Percentiles rank a stretch among this genome's conserved stretches.
These are phyloP conservation scores for Cheilosia soror DNA, from an alignment of 2,888 invertebrate genomes.

Conservation along the genomic window DNA sequence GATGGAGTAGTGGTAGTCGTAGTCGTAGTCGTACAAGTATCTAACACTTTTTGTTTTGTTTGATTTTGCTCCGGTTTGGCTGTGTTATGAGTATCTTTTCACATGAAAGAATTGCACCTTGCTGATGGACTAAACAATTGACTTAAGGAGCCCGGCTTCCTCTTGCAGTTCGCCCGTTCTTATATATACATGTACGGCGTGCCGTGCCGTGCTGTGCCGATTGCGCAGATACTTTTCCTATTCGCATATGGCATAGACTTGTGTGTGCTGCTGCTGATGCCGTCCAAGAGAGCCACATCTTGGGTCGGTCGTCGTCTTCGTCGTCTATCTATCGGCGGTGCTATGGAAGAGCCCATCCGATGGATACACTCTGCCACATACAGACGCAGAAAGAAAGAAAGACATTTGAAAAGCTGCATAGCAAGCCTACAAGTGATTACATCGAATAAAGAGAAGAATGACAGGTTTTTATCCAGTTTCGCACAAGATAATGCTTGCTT, in stretches of 20 bases:
- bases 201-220: background rate
- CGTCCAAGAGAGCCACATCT: background rate
- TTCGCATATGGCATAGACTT: conserved; percentile 45
- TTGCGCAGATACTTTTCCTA: conserved; percentile 38
- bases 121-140: conserved; percentile 54
- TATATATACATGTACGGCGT: background rate
- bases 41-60: conserved; percentile 66
- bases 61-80: conserved; percentile 51
- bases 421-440: conserved; percentile 73
- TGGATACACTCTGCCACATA: background rate
- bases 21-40: conserved; percentile 15
- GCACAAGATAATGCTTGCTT: conserved; percentile 70
- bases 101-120: conserved; percentile 42
- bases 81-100: conserved; percentile 26
- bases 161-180: background rate
- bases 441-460: conserved; percentile 73
- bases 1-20: background rate
- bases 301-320: conserved; percentile 9
- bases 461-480: conserved; percentile 74
- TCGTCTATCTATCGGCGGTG: conserved; percentile 6
- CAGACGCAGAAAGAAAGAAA: conserved; percentile 38
- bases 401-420: conserved; percentile 70
- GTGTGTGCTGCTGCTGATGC: background rate
- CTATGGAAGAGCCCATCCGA: conserved; percentile 9
- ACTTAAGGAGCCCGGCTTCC: conserved; percentile 21